These are phyloP conservation scores for Thyatira batis DNA, from an alignment of 2,888 invertebrate genomes.

Conservation along the genomic window DNA sequence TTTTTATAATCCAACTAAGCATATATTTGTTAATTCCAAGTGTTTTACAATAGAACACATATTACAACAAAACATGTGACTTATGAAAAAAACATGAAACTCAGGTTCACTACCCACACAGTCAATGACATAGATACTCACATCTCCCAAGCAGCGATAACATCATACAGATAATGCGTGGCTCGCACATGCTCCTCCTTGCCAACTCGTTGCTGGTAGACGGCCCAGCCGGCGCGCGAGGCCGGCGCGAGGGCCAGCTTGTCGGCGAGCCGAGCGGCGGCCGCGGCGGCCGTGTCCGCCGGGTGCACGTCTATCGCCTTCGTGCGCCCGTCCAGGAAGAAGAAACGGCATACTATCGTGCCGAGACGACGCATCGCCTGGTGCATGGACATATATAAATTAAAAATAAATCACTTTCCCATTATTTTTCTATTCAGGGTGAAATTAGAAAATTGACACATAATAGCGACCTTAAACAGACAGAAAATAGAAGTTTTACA, in stretches of 20 bases:
- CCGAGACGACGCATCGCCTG: slow-evolving; percentile 95
- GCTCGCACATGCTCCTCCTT: slow-evolving; percentile 95
- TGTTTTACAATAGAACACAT: too few relatives aligned
- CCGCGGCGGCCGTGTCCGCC: slow-evolving; percentile 95
- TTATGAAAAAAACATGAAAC: too few relatives aligned
- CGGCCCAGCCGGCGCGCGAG: slow-evolving; percentile 94
- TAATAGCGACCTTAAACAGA: too few relatives aligned
- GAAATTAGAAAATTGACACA: too few relatives aligned
- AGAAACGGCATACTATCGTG: slow-evolving; percentile 96
- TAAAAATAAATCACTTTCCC: too few relatives aligned
- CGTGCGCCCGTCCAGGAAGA: slow-evolving; percentile 96
- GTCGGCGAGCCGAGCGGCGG: slow-evolving; percentile 93
- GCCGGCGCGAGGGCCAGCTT: slow-evolving; percentile 89
- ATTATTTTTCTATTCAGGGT: too few relatives aligned
- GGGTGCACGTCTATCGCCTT: slow-evolving; percentile 98
- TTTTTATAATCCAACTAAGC: too few relatives aligned
- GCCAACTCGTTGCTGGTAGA: slow-evolving; percentile 93
- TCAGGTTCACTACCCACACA: too few relatives aligned
- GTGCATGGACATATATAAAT: background rate
- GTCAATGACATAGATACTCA: slow-evolving; percentile 62
- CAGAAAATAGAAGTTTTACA: too few relatives aligned
- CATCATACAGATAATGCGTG: slow-evolving; percentile 95
- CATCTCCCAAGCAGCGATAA: slow-evolving; percentile 97
- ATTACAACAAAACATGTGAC: too few relatives aligned
- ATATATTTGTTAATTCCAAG: too few relatives aligned